A percentile compares a stretch with the other conserved stretches of the same genome.
These are phyloP conservation scores for Cerceris ruficornis DNA, from an alignment of 2,888 invertebrate species.

Conservation along the genomic window DNA sequence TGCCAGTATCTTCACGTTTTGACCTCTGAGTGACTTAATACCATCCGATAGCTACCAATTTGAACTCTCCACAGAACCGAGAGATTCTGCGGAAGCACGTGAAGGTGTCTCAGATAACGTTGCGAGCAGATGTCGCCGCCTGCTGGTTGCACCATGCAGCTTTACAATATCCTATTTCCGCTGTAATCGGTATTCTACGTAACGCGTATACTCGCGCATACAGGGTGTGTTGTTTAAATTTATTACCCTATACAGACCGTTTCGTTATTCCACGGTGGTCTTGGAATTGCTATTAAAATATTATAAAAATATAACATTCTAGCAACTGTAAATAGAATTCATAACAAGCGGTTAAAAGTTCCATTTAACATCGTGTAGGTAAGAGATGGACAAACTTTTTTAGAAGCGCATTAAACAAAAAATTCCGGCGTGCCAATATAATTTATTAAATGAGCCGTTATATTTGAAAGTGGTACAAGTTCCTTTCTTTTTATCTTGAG, in stretches of 20 bases:
- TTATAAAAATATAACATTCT: too few relatives aligned
- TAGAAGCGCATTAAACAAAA: too few relatives aligned
- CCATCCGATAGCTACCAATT: constrained; percentile 64
- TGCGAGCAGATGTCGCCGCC: constrained; percentile 77
- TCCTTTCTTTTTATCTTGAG: too few relatives aligned
- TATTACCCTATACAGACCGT: background rate
- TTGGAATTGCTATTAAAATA: constrained; percentile 1
- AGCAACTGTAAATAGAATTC: too few relatives aligned
- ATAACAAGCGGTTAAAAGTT: too few relatives aligned
- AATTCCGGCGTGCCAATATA: too few relatives aligned
- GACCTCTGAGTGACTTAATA: constrained; percentile 44
- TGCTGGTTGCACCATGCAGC: constrained; percentile 62
- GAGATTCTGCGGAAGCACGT: constrained; percentile 15
- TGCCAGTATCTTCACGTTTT: background rate
- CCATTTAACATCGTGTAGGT: too few relatives aligned
- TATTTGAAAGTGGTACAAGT: too few relatives aligned
- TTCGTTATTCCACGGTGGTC: constrained; percentile 22
- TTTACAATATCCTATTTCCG: constrained; percentile 64
- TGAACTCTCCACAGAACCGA: constrained; percentile 21
- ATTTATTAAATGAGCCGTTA: too few relatives aligned
- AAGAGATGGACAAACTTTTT: too few relatives aligned
- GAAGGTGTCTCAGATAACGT: constrained; percentile 72
- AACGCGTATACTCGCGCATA: constrained; percentile 3
- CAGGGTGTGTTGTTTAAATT: constrained; percentile 4
- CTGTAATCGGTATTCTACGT: constrained; percentile 13